Evolutionary conservation across 2,888 invertebrate genomes (phyloP).

Genomic region (Chaitophorus viminalis): DNA sequence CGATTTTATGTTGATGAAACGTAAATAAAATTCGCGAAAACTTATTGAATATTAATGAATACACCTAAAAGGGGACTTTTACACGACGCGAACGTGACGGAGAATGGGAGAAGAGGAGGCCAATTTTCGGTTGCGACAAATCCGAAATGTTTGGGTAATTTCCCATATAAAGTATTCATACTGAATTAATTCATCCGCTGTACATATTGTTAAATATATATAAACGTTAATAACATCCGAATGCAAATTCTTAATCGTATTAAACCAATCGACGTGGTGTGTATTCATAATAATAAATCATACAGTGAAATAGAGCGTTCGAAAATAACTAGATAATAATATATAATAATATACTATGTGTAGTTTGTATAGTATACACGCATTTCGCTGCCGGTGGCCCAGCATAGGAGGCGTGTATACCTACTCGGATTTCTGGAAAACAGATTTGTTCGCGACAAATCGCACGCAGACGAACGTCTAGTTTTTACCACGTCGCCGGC

Average conservation of each 20-base stretch:
- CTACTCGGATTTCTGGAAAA: not conserved
- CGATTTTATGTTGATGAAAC: not conserved
- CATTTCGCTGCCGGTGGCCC: not conserved
- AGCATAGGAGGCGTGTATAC: not conserved
- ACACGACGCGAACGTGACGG: not conserved
- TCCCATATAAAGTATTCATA: conserved; percentile 9
- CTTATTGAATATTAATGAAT: conserved; percentile 4
- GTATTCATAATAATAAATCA: too few relatives aligned
- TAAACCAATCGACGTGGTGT: too few relatives aligned
- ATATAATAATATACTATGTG: too few relatives aligned
- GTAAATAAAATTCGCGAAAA: not conserved
- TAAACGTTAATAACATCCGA: not conserved
- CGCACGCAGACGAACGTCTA: not conserved
- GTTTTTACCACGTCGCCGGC: not conserved
- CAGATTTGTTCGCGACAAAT: conserved; percentile 15
- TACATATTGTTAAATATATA: not conserved
- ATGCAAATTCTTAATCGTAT: not conserved
- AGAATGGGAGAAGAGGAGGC: not conserved
- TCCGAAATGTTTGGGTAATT: not conserved
- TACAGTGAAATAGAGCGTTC: too few relatives aligned
- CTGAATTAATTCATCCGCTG: not conserved
- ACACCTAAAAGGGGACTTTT: not conserved
- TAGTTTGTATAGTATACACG: too few relatives aligned
- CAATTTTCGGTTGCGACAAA: not conserved
- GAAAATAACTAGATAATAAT: too few relatives aligned